Conservation (phyloP, 92 coral and sea anemone species). For the Galaxea fascicularis region DNA sequence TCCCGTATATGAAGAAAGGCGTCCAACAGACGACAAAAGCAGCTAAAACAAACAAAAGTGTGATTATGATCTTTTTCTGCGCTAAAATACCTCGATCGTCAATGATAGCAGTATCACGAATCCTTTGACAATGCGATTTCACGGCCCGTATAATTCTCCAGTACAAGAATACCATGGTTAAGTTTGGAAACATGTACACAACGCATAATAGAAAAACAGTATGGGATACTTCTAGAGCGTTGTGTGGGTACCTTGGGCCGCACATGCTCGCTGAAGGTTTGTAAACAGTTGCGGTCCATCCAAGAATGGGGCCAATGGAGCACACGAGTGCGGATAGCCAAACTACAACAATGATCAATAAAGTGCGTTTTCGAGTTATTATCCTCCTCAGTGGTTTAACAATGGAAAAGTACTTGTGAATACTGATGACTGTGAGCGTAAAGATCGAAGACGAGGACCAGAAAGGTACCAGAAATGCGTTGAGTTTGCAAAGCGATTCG, state of each 20-base stretch:
- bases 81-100: slow-evolving; percentile 84
- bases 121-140: slow-evolving; percentile 64
- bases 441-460: slow-evolving; percentile 78
- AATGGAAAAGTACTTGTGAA: slow-evolving; percentile 87
- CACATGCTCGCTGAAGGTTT: slow-evolving; percentile 55
- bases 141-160: slow-evolving; percentile 61
- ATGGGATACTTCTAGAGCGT: slow-evolving; percentile 43
- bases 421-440: slow-evolving; percentile 77
- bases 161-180: slow-evolving; percentile 55
- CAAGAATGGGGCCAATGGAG: slow-evolving; percentile 72
- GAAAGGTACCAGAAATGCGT: slow-evolving; percentile 79
- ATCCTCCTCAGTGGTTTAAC: slow-evolving; percentile 77
- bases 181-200: slow-evolving; percentile 63
- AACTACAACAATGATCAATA: slow-evolving; percentile 46
- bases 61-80: slow-evolving; percentile 73
- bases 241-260: slow-evolving; percentile 51
- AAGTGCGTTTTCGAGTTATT: slow-evolving; percentile 71
- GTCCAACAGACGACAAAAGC: slow-evolving; percentile 79
- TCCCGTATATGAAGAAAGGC: slow-evolving; percentile 69
- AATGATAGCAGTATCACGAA: slow-evolving; percentile 80
- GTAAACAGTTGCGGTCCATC: slow-evolving; percentile 75
- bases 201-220: slow-evolving; percentile 48
- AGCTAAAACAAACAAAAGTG: slow-evolving; percentile 61
- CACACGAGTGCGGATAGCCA: slow-evolving; percentile 71
- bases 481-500: slow-evolving; percentile 73